Conservation (phyloP, 2,888 invertebrate species). For the Catotricha subobsoleta region DNA sequence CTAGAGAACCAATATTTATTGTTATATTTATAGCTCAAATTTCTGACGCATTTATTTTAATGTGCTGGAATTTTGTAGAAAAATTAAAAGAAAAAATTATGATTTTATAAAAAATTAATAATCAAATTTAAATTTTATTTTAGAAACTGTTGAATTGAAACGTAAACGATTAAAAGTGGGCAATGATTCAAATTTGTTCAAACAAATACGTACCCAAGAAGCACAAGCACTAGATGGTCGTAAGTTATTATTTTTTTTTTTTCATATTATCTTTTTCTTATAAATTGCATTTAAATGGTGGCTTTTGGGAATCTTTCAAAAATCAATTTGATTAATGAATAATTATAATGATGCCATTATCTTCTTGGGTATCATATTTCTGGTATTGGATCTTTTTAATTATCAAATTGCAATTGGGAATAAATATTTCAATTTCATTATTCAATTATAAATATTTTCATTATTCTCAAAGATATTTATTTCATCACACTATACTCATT, state of each 20-base stretch:
- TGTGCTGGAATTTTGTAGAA: too few species aligned
- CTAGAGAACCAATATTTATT: too few species aligned
- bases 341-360: neutral
- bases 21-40: too few species aligned
- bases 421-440: too few species aligned
- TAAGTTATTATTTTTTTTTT: conserved; percentile 19
- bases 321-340: neutral
- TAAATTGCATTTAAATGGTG: neutral
- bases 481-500: too few species aligned
- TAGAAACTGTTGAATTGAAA: conserved; percentile 41
- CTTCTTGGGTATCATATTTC: neutral
- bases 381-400: neutral
- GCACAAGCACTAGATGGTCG: conserved; percentile 23
- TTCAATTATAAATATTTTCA: too few species aligned
- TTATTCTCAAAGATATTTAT: too few species aligned
- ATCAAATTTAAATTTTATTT: conserved; percentile 17
- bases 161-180: conserved; percentile 38
- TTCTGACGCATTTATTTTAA: too few species aligned
- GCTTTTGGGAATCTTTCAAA: neutral
- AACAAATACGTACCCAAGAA: conserved; percentile 14
- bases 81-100: conserved; percentile 17
- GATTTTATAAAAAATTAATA: too few species aligned
- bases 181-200: conserved; percentile 31
- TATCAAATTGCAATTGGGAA: too few species aligned
- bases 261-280: neutral